Base-by-base conservation (phyloP, 2,113 vertebrate genomes). In the Rhinoderma darwinii region DNA sequence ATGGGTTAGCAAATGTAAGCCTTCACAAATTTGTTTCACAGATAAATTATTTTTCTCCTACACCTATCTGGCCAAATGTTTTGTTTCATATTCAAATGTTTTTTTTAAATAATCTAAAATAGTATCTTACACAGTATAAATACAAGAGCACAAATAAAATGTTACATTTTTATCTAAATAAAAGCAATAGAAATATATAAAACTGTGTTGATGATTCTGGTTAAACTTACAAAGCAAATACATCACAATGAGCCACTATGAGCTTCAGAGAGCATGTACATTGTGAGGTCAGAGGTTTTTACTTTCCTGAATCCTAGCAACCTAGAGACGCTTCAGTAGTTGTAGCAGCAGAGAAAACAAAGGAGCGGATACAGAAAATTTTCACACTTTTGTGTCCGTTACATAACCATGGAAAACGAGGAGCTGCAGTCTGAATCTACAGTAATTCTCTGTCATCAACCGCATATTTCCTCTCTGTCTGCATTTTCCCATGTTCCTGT, bases 401-500 rank as follows among this genome's bases (percentile, higher is more conserved):
- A 22, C 18, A 54, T 8, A 44, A 37, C 37, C 17, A 20, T 51
- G 35, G 82, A 72, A 72, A 30, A 22, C 2, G 27, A 83, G 47
- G 63, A 83, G 32, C n/a, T 32, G 1, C 72, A 83, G 25, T 18
- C 15, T 22, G 63, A 83, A 35, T 83, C 12, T 73, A 22, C 47
- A 83, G 30, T 11, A n/a, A 83, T 17, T 22, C 50, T 61, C 61
- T 39, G 7, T 66, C 41, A 32, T 18, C 32, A 51, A 6, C 72
- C 30, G 8, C 68, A 63, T 25, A 51, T 82, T 1, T 78, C 86
- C 9, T 78, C 88, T 25, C 22, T 87, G 22, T 87, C 84, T 74
- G 72, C 74, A 37, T 87, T 88, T 54, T 74, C 80, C 35, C 76
- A 79, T 82, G 83, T 87, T 22, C 88, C 84, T 20, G 6, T 68